Conservation (phyloP, 1,140 invertebrate genomes). For the Psix sp. region DNA sequence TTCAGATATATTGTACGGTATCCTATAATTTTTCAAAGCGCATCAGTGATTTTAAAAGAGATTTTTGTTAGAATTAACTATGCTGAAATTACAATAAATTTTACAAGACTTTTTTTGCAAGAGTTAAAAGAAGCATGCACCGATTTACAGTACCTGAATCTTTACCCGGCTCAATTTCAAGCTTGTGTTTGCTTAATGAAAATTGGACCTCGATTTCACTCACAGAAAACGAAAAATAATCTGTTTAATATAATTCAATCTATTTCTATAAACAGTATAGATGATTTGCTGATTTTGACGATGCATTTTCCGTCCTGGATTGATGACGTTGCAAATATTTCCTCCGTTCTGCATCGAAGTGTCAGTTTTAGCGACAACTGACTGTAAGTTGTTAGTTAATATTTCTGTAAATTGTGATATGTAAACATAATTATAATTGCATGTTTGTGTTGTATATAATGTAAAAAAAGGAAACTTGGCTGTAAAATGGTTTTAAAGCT, state of each 20-base stretch:
- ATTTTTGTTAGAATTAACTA: constrained; percentile 62
- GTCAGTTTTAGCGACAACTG: no score
- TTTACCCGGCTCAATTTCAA: constrained; percentile 68
- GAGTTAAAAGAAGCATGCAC: constrained; percentile 48
- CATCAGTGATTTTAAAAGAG: constrained; percentile 62
- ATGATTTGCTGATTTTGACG: constrained; percentile 63
- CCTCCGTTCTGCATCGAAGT: no score
- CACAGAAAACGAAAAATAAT: constrained; percentile 57
- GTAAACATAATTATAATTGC: no score
- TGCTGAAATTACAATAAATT: constrained; percentile 56
- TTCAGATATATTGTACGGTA: constrained; percentile 54
- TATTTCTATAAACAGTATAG: constrained; percentile 56
- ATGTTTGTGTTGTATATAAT: no score
- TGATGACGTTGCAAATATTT: constrained; percentile 2
- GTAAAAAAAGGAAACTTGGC: no score
- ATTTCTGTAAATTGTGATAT: no score
- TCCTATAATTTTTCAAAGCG: constrained; percentile 61
- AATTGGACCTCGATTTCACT: constrained; percentile 64
- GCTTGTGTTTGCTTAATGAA: constrained; percentile 64
- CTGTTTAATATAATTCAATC: constrained; percentile 49
- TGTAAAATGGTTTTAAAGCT: no score
- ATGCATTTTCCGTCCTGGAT: constrained; percentile 71
- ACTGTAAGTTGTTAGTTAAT: no score
- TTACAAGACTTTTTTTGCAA: constrained; percentile 62
- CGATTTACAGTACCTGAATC: constrained; percentile 60